Conservation (phyloP, 2,797 vertebrate species). For the Chloroceryle amazona region DNA sequence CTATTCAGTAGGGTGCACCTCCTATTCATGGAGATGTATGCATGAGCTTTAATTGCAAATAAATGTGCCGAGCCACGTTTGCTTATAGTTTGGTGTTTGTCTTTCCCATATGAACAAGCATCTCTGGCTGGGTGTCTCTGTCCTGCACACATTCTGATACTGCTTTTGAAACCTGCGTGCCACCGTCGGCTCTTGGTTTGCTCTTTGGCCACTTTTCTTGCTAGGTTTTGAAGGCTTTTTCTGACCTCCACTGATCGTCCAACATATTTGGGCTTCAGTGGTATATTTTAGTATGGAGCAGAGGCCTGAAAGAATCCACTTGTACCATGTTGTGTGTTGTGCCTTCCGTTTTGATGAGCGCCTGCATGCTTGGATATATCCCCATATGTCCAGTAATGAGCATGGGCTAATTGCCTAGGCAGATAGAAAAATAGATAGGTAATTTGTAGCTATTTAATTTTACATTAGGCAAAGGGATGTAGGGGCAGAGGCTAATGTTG, state of each 20-base stretch:
- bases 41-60: conserved; percentile 5
- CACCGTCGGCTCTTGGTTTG: neutral
- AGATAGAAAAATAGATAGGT: conserved; percentile 75
- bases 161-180: neutral
- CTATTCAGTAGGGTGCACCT: neutral
- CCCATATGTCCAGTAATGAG: conserved; percentile 68
- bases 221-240: neutral
- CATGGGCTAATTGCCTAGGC: conserved; percentile 63
- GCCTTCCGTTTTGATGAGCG: neutral
- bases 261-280: neutral
- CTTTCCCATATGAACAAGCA: conserved; percentile 63
- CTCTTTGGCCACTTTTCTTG: neutral
- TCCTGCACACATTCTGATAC: neutral
- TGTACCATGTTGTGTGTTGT: neutral
- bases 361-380: conserved; percentile 27
- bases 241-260: neutral
- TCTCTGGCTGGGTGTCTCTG: neutral
- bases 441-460: conserved; percentile 77
- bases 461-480: conserved; percentile 70
- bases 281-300: neutral
- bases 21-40: neutral
- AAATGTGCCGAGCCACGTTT: conserved; percentile 5
- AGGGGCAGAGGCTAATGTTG: conserved; percentile 75
- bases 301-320: neutral
- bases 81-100: neutral